A percentile compares a stretch with the other conserved stretches of the same genome.
Evolutionary conservation across 2,113 vertebrate species (phyloP).

Genomic region (Cacatua alba): DNA sequence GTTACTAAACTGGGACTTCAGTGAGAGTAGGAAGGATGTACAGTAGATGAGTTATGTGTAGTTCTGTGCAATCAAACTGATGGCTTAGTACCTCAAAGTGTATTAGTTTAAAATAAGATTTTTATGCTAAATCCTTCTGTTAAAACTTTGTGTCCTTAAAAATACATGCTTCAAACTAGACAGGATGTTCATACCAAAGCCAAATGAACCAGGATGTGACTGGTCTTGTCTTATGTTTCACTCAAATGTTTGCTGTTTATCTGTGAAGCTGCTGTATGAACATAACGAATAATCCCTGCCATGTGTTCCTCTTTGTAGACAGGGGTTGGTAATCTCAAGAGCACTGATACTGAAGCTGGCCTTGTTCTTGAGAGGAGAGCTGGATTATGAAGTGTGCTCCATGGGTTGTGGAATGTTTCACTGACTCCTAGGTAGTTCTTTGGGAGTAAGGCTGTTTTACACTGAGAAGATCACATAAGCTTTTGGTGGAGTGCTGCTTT

Average conservation of each 20-base stretch:
- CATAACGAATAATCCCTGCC: background rate
- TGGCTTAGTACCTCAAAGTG: background rate
- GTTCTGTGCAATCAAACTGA: background rate
- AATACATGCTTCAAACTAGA: background rate
- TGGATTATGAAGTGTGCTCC: background rate
- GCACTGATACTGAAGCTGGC: background rate
- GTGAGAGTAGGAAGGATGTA: background rate
- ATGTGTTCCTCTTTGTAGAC: background rate
- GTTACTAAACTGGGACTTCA: background rate
- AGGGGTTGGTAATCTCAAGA: background rate
- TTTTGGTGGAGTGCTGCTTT: background rate
- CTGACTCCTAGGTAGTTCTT: background rate
- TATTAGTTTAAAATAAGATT: background rate
- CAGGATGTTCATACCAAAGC: background rate
- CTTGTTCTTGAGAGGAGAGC: background rate
- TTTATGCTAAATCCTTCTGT: background rate
- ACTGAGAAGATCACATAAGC: background rate
- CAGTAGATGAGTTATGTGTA: rapidly evolving
- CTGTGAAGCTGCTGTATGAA: background rate
- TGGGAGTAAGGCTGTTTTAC: background rate
- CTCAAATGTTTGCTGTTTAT: background rate
- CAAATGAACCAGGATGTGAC: rapidly evolving
- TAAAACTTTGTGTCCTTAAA: background rate
- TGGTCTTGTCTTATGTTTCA: background rate
- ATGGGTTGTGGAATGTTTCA: background rate